phyloP scores from a whole-genome alignment of 2,888 invertebrate species.

The Criorhina ranunculi region DNA sequence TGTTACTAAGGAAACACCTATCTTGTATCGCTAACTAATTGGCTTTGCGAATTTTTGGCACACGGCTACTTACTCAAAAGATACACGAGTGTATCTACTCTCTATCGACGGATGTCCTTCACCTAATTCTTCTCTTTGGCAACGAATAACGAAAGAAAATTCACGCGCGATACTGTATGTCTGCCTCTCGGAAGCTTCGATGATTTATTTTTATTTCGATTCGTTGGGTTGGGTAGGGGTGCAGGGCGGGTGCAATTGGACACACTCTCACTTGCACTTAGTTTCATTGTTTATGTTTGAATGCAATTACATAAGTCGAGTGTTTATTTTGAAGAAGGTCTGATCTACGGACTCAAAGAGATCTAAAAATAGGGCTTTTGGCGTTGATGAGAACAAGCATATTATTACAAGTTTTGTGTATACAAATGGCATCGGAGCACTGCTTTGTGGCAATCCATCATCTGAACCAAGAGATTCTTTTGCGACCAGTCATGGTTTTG shows the following conservation, averaged over 20 bases:
- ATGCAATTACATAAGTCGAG: slow-evolving; percentile 56
- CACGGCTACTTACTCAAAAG: slow-evolving; percentile 51
- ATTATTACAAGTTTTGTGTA: neutral
- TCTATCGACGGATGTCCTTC: slow-evolving; percentile 65
- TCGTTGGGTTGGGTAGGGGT: neutral
- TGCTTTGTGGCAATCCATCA: neutral
- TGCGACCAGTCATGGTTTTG: no score
- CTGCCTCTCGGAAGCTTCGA: slow-evolving; percentile 64
- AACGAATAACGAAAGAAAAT: slow-evolving; percentile 64
- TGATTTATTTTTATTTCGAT: slow-evolving; percentile 62
- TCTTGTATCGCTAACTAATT: slow-evolving; percentile 58
- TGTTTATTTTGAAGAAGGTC: slow-evolving; percentile 56
- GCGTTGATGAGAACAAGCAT: neutral
- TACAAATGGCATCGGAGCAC: neutral
- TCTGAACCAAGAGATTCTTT: no score
- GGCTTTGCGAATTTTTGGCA: slow-evolving; percentile 62
- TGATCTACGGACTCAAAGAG: slow-evolving; percentile 2
- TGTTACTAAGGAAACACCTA: slow-evolving; percentile 67
- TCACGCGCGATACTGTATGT: slow-evolving; percentile 10
- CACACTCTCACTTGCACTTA: slow-evolving; percentile 38
- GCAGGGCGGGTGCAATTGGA: neutral
- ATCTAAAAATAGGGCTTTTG: slow-evolving; percentile 7
- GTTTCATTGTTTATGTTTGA: slow-evolving; percentile 56
- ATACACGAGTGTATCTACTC: no score
- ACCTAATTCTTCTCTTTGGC: slow-evolving; percentile 68